phyloP scores from a whole-genome alignment of 2,888 invertebrate genomes.

The Lucinisca nassula region DNA sequence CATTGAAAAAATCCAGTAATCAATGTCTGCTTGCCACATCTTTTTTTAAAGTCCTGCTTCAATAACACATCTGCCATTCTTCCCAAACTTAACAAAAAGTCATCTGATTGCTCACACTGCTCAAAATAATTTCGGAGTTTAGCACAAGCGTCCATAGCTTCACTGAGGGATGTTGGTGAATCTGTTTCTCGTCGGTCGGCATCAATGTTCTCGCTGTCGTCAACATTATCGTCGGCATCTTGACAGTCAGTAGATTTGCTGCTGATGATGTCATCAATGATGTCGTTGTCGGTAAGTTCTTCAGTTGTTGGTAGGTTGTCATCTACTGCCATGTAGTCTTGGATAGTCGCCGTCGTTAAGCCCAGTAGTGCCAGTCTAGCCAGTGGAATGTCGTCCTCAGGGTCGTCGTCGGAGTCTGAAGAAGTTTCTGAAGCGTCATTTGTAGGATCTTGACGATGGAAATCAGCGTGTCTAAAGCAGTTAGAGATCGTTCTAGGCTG shows the following conservation, averaged over 20 bases:
- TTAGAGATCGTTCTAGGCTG: constrained; percentile 10
- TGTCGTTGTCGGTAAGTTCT: not conserved
- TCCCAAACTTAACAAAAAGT: too few species aligned
- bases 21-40: too few species aligned
- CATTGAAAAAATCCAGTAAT: too few species aligned
- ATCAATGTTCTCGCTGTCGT: too few species aligned
- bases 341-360: not conserved
- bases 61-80: too few species aligned
- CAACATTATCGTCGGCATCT: not conserved
- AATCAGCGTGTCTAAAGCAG: constrained; percentile 40
- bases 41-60: too few species aligned
- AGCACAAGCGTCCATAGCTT: too few species aligned
- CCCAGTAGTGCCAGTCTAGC: not conserved
- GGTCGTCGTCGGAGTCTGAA: not conserved
- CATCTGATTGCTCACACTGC: too few species aligned
- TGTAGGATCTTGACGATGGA: not conserved
- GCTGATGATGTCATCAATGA: not conserved
- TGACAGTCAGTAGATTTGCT: not conserved
- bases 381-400: not conserved
- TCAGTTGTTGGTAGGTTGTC: not conserved
- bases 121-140: too few species aligned
- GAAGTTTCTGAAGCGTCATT: not conserved
- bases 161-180: too few species aligned
- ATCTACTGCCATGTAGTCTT: not conserved
- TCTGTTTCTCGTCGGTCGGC: too few species aligned